Base-by-base conservation (phyloP, 2,113 vertebrate genomes). In the Catharus bicknelli region DNA sequence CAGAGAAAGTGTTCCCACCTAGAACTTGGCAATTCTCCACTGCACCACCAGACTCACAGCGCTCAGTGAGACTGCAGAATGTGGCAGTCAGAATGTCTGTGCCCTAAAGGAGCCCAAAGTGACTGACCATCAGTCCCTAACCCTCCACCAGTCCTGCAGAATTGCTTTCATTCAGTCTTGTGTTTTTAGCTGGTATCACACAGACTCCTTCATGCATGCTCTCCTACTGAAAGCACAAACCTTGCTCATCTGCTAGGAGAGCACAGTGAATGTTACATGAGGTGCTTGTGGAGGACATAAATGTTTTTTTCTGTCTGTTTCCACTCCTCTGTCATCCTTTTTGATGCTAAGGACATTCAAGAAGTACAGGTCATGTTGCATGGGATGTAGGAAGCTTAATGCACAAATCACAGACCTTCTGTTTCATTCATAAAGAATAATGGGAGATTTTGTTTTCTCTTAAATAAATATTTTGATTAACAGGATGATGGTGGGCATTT, bases 261-360 rank as follows among this genome's bases (percentile, higher is more conserved):
- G 58, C 57, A 51, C 29, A 55, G 78, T 40, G 77, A 90, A 70
- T 45, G 57, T 48, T 62, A 64, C 32, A 36, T 25, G 29, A 76
- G 83, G 86, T 89, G 82, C n/a, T 91, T 84, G 73, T 90, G 59
- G 67, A 82, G 63, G 79, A 86, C 42, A 78, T n/a, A 59, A 91
- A 87, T 88, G 73, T 40, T 48, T 94, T 38, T 93, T 93, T 91
- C 58, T n/a, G 64, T 30, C 47, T 59, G 38, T 42, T 54, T 94
- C 36, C 27, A 32, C 38, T 86, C 51, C n/a, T 86, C 34, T 0
- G 4, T 61, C 54, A 84, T 85, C 2, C 3, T 83, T 74, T 86
- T 90, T 90, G 82, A 77, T 3, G 12, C 29, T 66, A 38, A 94
- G 54, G 40, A 43, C 32, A 45, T 81, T 86, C 76, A 53, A 93